Conservation (phyloP, 2,113 vertebrate species). For the Dasyurus viverrinus region DNA sequence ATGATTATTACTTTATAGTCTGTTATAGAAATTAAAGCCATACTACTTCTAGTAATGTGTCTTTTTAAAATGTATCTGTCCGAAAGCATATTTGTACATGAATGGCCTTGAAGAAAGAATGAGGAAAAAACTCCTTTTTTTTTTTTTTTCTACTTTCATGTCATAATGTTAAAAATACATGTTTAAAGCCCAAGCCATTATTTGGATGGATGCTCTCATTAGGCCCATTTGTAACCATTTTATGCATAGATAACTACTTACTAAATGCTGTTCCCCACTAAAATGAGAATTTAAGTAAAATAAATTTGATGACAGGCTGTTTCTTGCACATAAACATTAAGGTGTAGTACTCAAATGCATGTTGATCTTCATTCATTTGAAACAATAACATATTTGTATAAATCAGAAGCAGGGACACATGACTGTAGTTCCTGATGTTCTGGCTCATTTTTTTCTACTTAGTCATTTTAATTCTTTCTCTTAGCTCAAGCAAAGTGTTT, state of each 20-base stretch:
- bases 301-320: constrained; percentile 36
- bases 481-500: background rate
- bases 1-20: background rate
- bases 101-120: constrained; percentile 30
- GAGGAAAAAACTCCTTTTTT: background rate
- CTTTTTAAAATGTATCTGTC: background rate
- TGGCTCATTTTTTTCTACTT: background rate
- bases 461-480: background rate
- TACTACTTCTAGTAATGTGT: background rate
- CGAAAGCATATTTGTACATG: background rate
- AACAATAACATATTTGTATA: background rate
- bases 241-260: constrained; percentile 50
- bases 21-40: background rate
- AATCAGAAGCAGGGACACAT: background rate
- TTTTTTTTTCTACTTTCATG: background rate
- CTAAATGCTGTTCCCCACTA: constrained; percentile 56
- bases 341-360: background rate
- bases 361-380: constrained; percentile 28
- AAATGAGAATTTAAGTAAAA: constrained; percentile 58
- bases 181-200: constrained; percentile 31
- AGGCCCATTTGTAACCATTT: constrained; percentile 42
- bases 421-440: background rate
- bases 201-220: constrained; percentile 48
- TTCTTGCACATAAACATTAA: constrained; percentile 34
- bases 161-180: constrained; percentile 33